Conservation (phyloP, 2,113 vertebrate species). For the Arenaria interpres region DNA sequence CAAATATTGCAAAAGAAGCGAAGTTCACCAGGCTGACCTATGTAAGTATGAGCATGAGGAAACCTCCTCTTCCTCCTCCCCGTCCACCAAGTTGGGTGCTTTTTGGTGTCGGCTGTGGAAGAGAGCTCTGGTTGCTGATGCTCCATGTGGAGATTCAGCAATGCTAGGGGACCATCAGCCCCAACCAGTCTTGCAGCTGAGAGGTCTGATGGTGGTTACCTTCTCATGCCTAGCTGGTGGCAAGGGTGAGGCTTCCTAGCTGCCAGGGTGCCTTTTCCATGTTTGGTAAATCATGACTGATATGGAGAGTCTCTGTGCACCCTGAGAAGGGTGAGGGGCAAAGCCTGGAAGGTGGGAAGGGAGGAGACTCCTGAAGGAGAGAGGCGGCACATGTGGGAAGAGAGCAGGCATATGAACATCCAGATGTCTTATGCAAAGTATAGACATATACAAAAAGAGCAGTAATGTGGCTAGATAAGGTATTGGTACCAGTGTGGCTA, state of each 20-base stretch:
- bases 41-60: not conserved
- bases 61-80: not conserved
- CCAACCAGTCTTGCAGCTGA: not conserved
- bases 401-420: fast-evolving
- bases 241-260: not conserved
- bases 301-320: not conserved
- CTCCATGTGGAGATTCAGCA: not conserved
- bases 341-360: not conserved
- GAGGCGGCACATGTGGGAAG: not conserved
- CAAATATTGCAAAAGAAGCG: not conserved
- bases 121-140: not conserved
- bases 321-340: not conserved
- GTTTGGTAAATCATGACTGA: not conserved
- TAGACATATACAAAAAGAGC: not conserved
- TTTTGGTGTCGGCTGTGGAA: not conserved
- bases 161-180: not conserved
- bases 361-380: not conserved
- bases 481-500: not conserved
- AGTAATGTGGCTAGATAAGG: not conserved
- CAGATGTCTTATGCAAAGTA: not conserved
- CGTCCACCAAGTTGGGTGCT: not conserved
- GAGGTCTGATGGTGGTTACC: not conserved
- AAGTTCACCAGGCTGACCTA: not conserved
- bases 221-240: fast-evolving
- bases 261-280: not conserved